phyloP scores from a whole-genome alignment of 2,888 invertebrate genomes.

The Chloroclysta siterata region DNA sequence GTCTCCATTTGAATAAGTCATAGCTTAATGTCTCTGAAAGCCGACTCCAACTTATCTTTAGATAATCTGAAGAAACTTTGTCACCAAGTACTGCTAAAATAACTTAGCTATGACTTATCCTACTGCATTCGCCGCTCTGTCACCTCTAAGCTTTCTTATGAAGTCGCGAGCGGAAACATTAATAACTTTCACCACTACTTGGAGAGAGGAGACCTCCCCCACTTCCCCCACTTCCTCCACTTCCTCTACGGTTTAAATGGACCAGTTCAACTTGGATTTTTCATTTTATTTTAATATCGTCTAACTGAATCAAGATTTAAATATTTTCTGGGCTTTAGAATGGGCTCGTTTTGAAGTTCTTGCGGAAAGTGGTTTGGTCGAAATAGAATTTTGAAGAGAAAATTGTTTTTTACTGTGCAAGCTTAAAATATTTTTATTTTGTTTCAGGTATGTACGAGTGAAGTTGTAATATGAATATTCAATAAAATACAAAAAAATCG shows the following conservation, averaged over 20 bases:
- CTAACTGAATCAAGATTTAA: not conserved
- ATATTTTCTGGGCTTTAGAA: not conserved
- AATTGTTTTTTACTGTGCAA: not conserved
- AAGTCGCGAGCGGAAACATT: conserved; percentile 23
- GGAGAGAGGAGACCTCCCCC: not conserved
- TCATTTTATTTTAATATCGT: conserved; percentile 15
- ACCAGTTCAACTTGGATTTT: conserved; percentile 14
- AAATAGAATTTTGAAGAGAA: too few species aligned
- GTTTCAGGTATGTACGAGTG: conserved; percentile 11
- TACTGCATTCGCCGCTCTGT: conserved; percentile 1
- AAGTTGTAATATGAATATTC: too few species aligned
- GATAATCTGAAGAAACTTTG: not conserved
- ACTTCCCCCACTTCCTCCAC: not conserved
- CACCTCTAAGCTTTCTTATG: conserved; percentile 24
- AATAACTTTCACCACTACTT: conserved; percentile 24
- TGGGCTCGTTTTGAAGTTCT: not conserved
- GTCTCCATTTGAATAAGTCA: too few species aligned
- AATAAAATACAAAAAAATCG: too few species aligned
- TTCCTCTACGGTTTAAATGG: conserved; percentile 13
- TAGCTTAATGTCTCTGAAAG: too few species aligned
- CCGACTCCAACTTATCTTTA: not conserved
- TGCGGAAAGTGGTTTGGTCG: too few species aligned
- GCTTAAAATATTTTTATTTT: not conserved
- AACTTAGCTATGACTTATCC: conserved; percentile 12
- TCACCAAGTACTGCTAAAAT: not conserved